Evolutionary conservation across 2,888 invertebrate species (phyloP).

Genomic region (Tanaodytes sp.): DNA sequence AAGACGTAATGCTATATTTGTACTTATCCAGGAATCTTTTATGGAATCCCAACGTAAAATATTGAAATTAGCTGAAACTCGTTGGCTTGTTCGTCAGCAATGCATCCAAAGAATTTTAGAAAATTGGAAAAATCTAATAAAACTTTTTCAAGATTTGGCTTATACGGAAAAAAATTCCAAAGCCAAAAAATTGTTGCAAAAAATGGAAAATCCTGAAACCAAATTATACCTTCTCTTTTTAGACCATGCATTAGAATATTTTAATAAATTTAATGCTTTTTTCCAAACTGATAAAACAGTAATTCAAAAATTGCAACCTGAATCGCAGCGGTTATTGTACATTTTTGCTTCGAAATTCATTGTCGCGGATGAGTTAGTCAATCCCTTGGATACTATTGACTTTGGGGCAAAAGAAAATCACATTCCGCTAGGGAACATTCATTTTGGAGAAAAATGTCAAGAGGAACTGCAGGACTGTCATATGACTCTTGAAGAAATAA

Average conservation of each 20-base stretch:
- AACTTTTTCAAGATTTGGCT: slow-evolving; percentile 2
- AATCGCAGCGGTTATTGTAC: not conserved
- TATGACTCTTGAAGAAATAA: no score
- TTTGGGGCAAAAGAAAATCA: not conserved
- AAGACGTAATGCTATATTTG: no score
- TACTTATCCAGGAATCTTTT: no score
- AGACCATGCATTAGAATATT: not conserved
- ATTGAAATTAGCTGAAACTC: slow-evolving; percentile 16
- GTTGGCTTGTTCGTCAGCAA: slow-evolving; percentile 10
- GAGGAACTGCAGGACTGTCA: no score
- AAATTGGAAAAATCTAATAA: slow-evolving; percentile 13
- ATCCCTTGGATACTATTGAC: not conserved
- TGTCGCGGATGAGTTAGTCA: not conserved
- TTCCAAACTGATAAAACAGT: not conserved
- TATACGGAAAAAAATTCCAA: not conserved
- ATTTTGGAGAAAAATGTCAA: no score
- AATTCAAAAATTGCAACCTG: not conserved
- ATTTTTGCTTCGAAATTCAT: not conserved
- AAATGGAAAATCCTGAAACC: no score
- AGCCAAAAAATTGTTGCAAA: not conserved
- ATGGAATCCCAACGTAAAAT: slow-evolving; percentile 7
- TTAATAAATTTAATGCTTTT: slow-evolving; percentile 5
- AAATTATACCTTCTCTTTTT: no score
- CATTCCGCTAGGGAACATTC: not conserved
- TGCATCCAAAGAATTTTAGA: slow-evolving; percentile 8